Evolutionary conservation across 2,113 vertebrate genomes (phyloP), one percentile per base, ranked within the genome.

Genomic region (Caracal caracal): DNA sequence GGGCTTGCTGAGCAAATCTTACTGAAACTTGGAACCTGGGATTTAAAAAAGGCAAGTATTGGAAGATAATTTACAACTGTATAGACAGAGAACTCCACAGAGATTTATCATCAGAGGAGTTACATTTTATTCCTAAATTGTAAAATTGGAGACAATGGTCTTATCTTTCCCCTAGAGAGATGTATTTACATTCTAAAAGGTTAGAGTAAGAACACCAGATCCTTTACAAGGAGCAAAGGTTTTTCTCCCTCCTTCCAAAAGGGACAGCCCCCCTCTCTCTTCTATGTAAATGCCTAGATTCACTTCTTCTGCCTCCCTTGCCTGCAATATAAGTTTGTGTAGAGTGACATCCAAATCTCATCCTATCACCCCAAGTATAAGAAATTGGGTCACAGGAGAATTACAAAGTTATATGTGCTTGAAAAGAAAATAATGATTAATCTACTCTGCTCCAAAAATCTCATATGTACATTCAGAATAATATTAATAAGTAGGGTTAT

Each of bases 341-440:
- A 68, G 65, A 13, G 17, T 93, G 59, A 82, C 75, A 81, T 81
- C 70, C 35, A 73, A 30, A 9, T 81, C 17, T 56, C 53, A 15
- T 65, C 53, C 35, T 37, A 7, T 86, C 20, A 51, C 86, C 10
- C n/a, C 26, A n/a, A 51, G 1, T 49, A 7, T 81, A 73, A 94
- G 37, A 91, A 75, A 90, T 37, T 28, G 8, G 8, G 49, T 12
- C 73, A 95, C 26, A 80, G 63, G 28, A 47, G 15, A 90, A 75
- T 37, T 53, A 90, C 37, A 68, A 28, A 92, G n/a, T 47, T 92
- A 20, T 88, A 85, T 81, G 80, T 93, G 37, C 73, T 90, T 93
- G 37, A 75, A 90, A 95, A 90, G 28, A 66, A 61, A 93, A 40
- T 90, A 90, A 81, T 75, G 70, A 93, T 79, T 68, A 35, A 81